Evolutionary conservation across 2,888 invertebrate genomes (phyloP).

Genomic region (Carabus problematicus): DNA sequence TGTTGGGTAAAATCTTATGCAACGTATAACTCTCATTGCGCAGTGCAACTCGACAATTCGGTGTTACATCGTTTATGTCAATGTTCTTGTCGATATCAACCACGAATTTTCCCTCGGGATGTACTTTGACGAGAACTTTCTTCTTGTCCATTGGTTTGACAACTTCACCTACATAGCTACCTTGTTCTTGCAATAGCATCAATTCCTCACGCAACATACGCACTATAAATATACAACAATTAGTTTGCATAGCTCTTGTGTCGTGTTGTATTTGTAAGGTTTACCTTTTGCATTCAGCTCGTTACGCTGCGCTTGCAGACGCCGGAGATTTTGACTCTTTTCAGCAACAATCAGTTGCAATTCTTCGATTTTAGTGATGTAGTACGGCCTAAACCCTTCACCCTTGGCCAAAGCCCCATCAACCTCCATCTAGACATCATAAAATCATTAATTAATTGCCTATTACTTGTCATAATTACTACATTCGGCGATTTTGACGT

Average conservation of each 20-base stretch:
- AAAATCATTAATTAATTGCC: background rate
- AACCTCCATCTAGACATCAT: conserved; percentile 71
- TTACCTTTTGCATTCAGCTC: conserved; percentile 97
- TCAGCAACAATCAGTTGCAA: conserved; percentile 95
- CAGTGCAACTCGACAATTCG: conserved; percentile 96
- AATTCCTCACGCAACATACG: conserved; percentile 97
- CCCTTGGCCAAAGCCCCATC: conserved; percentile 72
- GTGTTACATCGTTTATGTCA: conserved; percentile 96
- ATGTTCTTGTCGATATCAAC: conserved; percentile 99
- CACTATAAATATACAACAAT: conserved; percentile 65
- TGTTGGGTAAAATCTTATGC: conserved; percentile 98
- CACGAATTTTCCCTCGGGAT: conserved; percentile 99
- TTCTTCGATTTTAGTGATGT: conserved; percentile 97
- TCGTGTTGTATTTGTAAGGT: conserved; percentile 17
- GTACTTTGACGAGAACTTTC: conserved; percentile 98
- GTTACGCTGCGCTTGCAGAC: conserved; percentile 97
- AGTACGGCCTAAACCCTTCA: conserved; percentile 94
- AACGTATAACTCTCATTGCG: conserved; percentile 98
- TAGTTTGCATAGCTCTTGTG: background rate
- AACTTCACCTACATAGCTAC: conserved; percentile 99
- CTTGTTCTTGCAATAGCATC: conserved; percentile 95
- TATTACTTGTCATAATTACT: background rate
- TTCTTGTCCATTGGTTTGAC: conserved; percentile 99
- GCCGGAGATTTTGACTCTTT: conserved; percentile 94
- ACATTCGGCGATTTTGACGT: conserved; percentile 19